Conservation (phyloP, 2,113 vertebrate genomes). For the Thamnophis sirtalis region DNA sequence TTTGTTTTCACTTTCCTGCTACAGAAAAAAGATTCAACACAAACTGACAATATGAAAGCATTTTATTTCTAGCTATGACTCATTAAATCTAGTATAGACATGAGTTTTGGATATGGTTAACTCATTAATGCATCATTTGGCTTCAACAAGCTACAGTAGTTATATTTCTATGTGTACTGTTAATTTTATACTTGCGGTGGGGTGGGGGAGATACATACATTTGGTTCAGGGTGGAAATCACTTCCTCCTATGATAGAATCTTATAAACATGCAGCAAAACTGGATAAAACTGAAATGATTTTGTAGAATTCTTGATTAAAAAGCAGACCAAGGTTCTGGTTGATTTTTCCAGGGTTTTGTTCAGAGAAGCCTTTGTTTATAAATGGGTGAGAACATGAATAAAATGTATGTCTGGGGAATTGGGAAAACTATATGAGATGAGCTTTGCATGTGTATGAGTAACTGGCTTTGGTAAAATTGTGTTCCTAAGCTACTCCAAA, state of each 20-base stretch:
- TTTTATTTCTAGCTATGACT: conserved; percentile 4
- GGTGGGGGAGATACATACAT: background rate
- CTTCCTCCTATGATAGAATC: background rate
- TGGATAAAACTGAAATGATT: background rate
- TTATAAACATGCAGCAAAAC: background rate
- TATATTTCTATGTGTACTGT: background rate
- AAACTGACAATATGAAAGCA: background rate
- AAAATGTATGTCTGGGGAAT: background rate
- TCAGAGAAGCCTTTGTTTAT: background rate
- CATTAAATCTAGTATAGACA: conserved; percentile 5
- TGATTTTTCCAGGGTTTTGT: background rate
- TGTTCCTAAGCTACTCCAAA: background rate
- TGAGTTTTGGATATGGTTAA: conserved; percentile 1
- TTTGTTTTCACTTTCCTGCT: background rate
- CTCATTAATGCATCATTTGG: background rate
- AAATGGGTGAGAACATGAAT: background rate
- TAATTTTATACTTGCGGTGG: background rate
- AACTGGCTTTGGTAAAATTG: background rate
- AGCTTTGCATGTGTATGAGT: background rate
- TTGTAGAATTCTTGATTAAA: background rate
- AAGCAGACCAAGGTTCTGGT: background rate
- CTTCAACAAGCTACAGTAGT: background rate
- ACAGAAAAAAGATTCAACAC: background rate
- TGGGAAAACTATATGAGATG: background rate
- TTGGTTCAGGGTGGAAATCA: background rate